Percentiles rank a stretch among this genome's conserved stretches.
Evolutionary conservation across 1,140 invertebrate species (phyloP).

Genomic region (Drosophila punjabiensis): DNA sequence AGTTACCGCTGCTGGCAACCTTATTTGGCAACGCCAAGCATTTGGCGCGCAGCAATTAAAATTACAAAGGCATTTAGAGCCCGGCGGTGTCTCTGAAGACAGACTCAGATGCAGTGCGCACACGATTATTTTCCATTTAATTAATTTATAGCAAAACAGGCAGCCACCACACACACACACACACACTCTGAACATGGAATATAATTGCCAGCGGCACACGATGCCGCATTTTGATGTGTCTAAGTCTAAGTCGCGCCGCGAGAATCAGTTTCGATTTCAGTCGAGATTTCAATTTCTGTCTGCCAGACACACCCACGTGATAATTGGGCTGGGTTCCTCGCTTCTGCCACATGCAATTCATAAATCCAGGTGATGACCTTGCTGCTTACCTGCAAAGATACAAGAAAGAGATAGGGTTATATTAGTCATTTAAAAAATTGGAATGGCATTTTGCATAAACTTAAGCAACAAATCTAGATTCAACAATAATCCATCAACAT

Average conservation of each 20-base stretch:
- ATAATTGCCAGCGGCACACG: conserved; percentile 76
- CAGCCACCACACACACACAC: conserved; percentile 4
- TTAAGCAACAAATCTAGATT: conserved; percentile 21
- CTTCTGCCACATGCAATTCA: conserved; percentile 33
- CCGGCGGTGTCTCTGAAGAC: conserved; percentile 70
- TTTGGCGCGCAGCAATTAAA: conserved; percentile 78
- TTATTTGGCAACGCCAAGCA: conserved; percentile 64
- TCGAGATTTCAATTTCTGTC: conserved; percentile 55
- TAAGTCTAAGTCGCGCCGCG: conserved; percentile 35
- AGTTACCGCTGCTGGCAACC: conserved; percentile 30
- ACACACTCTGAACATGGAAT: conserved; percentile 34
- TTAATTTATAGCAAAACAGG: conserved; percentile 71
- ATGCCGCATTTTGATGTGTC: conserved; percentile 56
- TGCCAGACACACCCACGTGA: conserved; percentile 61
- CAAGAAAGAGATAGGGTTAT: conserved; percentile 15
- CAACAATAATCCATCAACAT: conserved; percentile 21
- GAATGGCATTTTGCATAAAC: conserved; percentile 33
- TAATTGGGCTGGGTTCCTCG: conserved; percentile 55
- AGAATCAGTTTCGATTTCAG: conserved; percentile 39
- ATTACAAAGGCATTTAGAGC: conserved; percentile 78
- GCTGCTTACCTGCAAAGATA: conserved; percentile 68
- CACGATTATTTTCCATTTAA: conserved; percentile 82
- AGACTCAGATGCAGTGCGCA: conserved; percentile 43
- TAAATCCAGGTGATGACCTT: conserved; percentile 47
- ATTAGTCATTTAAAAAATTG: conserved; percentile 49